Evolutionary conservation across 2,888 invertebrate species (phyloP).

Genomic region (Dryobotodes eremita): DNA sequence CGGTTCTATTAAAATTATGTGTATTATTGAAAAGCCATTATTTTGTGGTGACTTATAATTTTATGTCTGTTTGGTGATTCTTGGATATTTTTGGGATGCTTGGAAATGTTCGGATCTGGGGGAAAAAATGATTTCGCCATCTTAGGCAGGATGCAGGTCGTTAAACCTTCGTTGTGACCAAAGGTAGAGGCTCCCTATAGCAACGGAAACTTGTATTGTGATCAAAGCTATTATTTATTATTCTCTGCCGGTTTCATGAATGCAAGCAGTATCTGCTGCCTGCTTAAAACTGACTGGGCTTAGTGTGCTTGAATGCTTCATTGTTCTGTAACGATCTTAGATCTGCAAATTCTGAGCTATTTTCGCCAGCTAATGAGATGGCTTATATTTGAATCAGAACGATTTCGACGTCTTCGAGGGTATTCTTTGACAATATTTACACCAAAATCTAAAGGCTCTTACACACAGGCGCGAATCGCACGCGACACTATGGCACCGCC

Average conservation of each 20-base stretch:
- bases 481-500: too few relatives aligned
- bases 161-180: not conserved
- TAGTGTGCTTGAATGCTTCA: not conserved
- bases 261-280: not conserved
- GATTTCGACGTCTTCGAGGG: not conserved
- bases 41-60: slow-evolving; percentile 35
- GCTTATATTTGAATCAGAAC: not conserved
- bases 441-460: not conserved
- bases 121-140: not conserved
- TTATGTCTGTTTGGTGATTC: slow-evolving; percentile 11
- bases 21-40: slow-evolving; percentile 52
- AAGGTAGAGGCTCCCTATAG: not conserved
- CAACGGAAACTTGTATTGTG: not conserved
- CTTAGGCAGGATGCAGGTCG: not conserved
- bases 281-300: not conserved
- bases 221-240: not conserved
- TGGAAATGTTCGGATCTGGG: not conserved
- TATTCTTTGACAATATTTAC: too few relatives aligned
- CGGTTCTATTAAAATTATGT: slow-evolving; percentile 39
- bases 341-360: not conserved
- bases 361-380: not conserved
- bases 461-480: too few relatives aligned
- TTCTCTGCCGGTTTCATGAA: not conserved
- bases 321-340: not conserved
- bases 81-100: not conserved